Base-by-base conservation (phyloP, 2,797 vertebrate species). In the Meriones psammophilus region DNA sequence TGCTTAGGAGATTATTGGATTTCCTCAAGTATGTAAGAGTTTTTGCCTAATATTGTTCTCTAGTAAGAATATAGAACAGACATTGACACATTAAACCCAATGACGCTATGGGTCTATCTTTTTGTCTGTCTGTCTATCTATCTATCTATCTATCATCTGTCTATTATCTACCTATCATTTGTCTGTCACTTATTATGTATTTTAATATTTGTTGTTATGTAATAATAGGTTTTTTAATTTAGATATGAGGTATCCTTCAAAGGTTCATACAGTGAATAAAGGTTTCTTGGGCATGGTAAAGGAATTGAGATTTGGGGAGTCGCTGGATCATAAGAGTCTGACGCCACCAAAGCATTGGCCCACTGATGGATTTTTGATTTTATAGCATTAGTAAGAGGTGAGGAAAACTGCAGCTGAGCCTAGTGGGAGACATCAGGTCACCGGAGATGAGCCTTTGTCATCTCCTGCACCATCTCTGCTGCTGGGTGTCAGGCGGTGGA, bases 1-100 rank as follows among this genome's bases (percentile, higher is more conserved):
- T 54, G 71, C 24, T 89, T 94, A 26, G 46, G 91, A 76, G 60
- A 97, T 96, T 97, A 89, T 94, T 91, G 54, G 91, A 95, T 74
- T 2, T 20, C 42, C 96, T 91, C 88, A 91, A 95, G 60, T 62
- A 28, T 42, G 36, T 24, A 94, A 97, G 77, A 87, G 42, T 42
- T 42, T 42, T 42, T 42, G 42, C 42, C 87, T 92, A 68, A 85
- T 0, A 0, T 24, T 92, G 33, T 84, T 97, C 88, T 97, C 24
- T 86, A 78, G 66, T 50, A 88, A n/a, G 24, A 96, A 96, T 89
- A 18, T 5, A 83, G 33, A 42, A 97, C 54, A 88, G 97, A 68
- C 88, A 58, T n/a, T 88, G 97, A 46, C 89, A 64, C 30, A 79
- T 60, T 42, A 36, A 36, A 46, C 5, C 0, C 60, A 84, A 28